Percentiles rank a stretch among this genome's conserved stretches.
Conservation (phyloP, 1,140 invertebrate genomes). For the Drosophila pruinosa region DNA sequence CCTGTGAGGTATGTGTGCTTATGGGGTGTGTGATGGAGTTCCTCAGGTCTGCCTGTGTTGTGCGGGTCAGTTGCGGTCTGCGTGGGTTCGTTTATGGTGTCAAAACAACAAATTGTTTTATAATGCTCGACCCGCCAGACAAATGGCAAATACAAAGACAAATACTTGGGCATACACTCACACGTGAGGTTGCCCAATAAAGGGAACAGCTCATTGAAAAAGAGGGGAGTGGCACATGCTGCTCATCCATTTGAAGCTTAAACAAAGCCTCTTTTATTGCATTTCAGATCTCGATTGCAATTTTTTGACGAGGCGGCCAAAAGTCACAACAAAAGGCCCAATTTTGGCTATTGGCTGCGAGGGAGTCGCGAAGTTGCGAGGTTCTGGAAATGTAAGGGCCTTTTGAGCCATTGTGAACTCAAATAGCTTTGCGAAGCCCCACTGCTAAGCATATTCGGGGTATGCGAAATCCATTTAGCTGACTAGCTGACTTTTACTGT, state of each 20-base stretch:
- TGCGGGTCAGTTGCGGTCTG: slow-evolving; percentile 26
- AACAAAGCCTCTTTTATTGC: slow-evolving; percentile 26
- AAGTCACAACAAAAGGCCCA: slow-evolving; percentile 53
- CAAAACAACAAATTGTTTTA: slow-evolving; percentile 47
- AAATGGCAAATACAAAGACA: slow-evolving; percentile 35
- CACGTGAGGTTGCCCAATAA: background rate
- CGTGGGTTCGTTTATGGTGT: slow-evolving; percentile 26
- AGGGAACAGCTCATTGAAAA: background rate
- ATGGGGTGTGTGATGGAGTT: slow-evolving; percentile 1
- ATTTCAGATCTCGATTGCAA: slow-evolving; percentile 1
- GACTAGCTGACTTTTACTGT: slow-evolving; percentile 42
- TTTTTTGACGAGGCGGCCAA: slow-evolving; percentile 46
- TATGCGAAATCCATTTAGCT: slow-evolving; percentile 49
- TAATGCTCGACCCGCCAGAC: slow-evolving; percentile 43
- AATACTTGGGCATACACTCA: background rate
- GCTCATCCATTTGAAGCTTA: slow-evolving; percentile 27
- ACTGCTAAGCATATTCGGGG: slow-evolving; percentile 33
- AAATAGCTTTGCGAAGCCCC: background rate
- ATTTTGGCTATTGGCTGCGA: slow-evolving; percentile 15
- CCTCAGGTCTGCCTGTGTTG: background rate
- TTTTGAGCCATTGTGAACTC: background rate
- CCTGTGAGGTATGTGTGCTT: background rate
- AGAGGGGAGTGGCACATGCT: background rate
- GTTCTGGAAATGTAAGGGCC: background rate
- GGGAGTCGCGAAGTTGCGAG: background rate